A percentile compares a stretch with the other conserved stretches of the same genome.
Conservation (phyloP, 2,113 vertebrate genomes). For the Oostethus manadensis region DNA sequence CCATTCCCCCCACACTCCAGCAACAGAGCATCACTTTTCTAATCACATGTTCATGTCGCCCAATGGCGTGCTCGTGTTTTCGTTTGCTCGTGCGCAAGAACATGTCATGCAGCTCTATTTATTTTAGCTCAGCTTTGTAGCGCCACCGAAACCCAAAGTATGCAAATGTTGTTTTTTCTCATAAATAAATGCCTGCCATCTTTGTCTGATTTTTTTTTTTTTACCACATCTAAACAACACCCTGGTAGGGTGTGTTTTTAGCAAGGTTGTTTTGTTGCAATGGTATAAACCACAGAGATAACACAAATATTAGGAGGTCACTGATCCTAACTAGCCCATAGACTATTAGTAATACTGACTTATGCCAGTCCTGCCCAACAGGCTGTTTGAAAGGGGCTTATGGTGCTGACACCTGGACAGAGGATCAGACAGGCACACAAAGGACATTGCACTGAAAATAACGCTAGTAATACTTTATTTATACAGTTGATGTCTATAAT, state of each 20-base stretch:
- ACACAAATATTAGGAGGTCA: too few relatives aligned
- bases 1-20: conserved; percentile 14
- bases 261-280: background rate
- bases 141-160: conserved; percentile 25
- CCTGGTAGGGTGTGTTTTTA: background rate
- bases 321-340: too few relatives aligned
- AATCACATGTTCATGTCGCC: background rate
- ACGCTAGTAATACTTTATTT: too few relatives aligned
- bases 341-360: too few relatives aligned
- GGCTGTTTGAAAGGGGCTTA: too few relatives aligned
- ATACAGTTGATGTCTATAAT: too few relatives aligned
- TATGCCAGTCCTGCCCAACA: too few relatives aligned
- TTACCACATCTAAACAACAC: background rate
- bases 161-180: conserved; percentile 25
- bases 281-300: too few relatives aligned
- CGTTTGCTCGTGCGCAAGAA: background rate
- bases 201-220: background rate
- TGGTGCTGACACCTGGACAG: too few relatives aligned
- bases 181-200: conserved; percentile 25
- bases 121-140: conserved; percentile 6
- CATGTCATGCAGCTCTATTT: background rate
- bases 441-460: too few relatives aligned
- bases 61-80: conserved; percentile 11
- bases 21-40: conserved; percentile 10
- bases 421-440: too few relatives aligned